phyloP scores from a whole-genome alignment of 2,888 invertebrate genomes.

The Tachina fera region DNA sequence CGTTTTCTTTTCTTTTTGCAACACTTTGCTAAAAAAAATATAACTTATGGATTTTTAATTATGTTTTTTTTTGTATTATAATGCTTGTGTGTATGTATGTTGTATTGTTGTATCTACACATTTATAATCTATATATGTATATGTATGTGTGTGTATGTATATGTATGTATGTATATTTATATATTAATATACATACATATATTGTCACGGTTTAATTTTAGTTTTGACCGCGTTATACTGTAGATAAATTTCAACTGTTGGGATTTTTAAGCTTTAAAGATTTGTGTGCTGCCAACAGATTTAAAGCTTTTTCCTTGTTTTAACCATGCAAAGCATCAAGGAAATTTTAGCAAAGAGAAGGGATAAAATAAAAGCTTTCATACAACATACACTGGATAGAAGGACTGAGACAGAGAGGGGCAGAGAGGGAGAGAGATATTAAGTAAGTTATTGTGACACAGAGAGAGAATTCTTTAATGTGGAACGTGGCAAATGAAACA shows the following conservation, averaged over 20 bases:
- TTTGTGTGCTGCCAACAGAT: conserved; percentile 64
- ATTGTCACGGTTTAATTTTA: conserved; percentile 48
- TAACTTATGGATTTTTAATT: conserved; percentile 64
- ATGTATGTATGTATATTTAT: conserved; percentile 11
- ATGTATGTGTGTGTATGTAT: neutral
- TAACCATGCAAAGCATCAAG: conserved; percentile 50
- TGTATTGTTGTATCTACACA: neutral
- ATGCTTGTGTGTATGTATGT: neutral
- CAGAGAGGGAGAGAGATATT: conserved; percentile 2
- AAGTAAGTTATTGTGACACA: neutral
- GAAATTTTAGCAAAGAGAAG: conserved; percentile 47
- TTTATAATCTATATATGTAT: neutral
- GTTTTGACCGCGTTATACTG: conserved; percentile 64
- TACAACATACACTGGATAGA: conserved; percentile 17
- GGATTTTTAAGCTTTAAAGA: conserved; percentile 65
- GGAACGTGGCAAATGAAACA: conserved; percentile 30
- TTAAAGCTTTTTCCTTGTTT: conserved; percentile 54
- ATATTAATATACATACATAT: conserved; percentile 3
- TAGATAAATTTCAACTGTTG: conserved; percentile 69
- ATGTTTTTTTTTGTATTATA: neutral
- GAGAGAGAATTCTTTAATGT: neutral
- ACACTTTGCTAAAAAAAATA: neutral
- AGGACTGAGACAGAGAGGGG: neutral
- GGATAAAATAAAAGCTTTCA: conserved; percentile 57
- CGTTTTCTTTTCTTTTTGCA: neutral